phyloP scores from a whole-genome alignment of 2,888 invertebrate genomes.

The Augiades crinisus region DNA sequence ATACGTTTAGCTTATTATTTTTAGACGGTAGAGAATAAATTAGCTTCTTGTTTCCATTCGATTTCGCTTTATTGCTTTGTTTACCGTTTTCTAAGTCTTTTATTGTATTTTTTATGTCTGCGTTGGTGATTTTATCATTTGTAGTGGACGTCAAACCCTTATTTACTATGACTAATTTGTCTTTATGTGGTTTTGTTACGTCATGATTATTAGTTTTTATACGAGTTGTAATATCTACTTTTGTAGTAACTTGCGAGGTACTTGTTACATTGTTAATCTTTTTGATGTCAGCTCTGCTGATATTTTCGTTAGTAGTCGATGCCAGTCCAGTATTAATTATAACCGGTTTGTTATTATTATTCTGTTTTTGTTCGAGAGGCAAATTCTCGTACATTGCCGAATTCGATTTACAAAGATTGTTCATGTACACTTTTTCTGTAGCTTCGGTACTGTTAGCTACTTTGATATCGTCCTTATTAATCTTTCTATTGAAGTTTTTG shows the following conservation, averaged over 20 bases:
- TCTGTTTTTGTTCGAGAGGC: background rate
- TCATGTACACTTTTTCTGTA: constrained; percentile 22
- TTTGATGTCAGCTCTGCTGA: constrained; percentile 40
- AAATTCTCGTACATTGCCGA: constrained; percentile 19
- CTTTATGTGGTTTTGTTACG: constrained; percentile 6
- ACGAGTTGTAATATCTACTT: background rate
- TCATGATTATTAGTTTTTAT: background rate
- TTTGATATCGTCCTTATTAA: constrained; percentile 63
- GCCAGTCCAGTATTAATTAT: constrained; percentile 83
- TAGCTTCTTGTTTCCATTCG: background rate
- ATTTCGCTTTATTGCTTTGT: background rate
- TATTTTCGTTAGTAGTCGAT: constrained; percentile 83
- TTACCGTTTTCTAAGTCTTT: background rate
- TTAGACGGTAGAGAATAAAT: background rate
- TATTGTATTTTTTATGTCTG: background rate
- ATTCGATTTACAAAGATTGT: background rate
- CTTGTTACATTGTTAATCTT: constrained; percentile 1
- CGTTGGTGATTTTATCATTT: constrained; percentile 26
- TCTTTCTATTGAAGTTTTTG: constrained; percentile 51
- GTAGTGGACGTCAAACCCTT: constrained; percentile 32
- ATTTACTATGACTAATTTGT: constrained; percentile 26
- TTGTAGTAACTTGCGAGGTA: background rate
- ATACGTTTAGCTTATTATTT: background rate
- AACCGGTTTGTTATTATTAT: constrained; percentile 51
- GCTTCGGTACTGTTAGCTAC: constrained; percentile 42